phyloP scores from a whole-genome alignment of 2,888 invertebrate species.

The Eupsilia transversa region DNA sequence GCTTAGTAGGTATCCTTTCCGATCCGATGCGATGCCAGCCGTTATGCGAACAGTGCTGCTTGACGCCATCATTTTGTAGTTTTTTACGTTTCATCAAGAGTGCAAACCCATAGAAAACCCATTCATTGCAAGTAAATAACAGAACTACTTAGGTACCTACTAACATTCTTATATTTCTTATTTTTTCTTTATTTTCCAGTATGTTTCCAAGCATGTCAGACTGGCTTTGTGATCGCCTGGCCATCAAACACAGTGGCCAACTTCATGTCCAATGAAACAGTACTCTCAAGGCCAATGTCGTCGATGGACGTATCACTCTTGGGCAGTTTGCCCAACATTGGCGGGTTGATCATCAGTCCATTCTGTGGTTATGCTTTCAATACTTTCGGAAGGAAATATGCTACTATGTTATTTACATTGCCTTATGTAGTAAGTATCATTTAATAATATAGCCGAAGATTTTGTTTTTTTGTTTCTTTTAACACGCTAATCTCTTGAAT shows the following conservation, averaged over 20 bases:
- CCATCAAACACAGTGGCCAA: constrained; percentile 83
- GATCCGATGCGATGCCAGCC: too few species aligned
- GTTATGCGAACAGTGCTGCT: too few species aligned
- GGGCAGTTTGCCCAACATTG: constrained; percentile 83
- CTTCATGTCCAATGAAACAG: constrained; percentile 82
- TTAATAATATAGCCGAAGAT: too few species aligned
- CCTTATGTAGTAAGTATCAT: constrained; percentile 81
- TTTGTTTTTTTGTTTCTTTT: too few species aligned
- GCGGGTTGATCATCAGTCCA: constrained; percentile 81
- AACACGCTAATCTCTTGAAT: too few species aligned
- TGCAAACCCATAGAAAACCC: background rate
- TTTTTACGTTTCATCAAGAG: background rate
- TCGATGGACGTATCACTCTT: constrained; percentile 80
- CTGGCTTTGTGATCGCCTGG: constrained; percentile 84
- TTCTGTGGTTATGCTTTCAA: constrained; percentile 81
- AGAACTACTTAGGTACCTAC: background rate
- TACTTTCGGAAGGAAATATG: constrained; percentile 82
- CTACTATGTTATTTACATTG: constrained; percentile 82
- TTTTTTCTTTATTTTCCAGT: constrained; percentile 72
- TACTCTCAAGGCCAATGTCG: constrained; percentile 79
- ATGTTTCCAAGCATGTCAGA: constrained; percentile 78
- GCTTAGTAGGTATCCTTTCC: too few species aligned
- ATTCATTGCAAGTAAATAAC: background rate
- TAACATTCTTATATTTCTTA: background rate
- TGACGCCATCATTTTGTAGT: background rate